Evolutionary conservation across 2,797 vertebrate genomes (phyloP).

Genomic region (Sylvilagus floridanus): DNA sequence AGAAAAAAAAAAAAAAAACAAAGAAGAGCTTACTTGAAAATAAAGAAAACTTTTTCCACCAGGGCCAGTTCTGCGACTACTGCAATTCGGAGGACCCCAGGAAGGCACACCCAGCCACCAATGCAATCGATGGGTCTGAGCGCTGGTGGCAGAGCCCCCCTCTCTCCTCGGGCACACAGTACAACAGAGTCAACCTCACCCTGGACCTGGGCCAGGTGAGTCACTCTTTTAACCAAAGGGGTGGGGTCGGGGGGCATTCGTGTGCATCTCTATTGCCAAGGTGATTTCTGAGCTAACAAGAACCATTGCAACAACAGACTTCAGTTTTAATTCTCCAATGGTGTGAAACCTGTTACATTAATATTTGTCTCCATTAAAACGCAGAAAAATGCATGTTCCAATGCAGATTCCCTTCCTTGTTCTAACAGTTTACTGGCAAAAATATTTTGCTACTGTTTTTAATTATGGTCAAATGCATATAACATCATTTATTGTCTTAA

Average conservation of each 20-base stretch:
- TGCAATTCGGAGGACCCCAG: constrained; percentile 92
- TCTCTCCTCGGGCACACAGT: constrained; percentile 91
- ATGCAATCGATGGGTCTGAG: constrained; percentile 95
- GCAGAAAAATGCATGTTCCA: not conserved
- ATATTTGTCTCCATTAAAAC: not conserved
- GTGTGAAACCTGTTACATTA: not conserved
- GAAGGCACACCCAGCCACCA: constrained; percentile 92
- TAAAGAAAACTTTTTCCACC: constrained; percentile 40
- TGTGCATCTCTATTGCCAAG: constrained; percentile 3
- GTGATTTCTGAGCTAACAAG: not conserved
- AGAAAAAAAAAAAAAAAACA: too few species aligned
- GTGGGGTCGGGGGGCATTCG: not conserved
- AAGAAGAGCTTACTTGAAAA: not conserved
- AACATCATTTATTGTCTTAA: not conserved
- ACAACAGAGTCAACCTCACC: constrained; percentile 95
- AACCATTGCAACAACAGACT: not conserved
- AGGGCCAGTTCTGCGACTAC: constrained; percentile 96
- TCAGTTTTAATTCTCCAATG: constrained; percentile 39
- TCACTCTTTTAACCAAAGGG: not conserved
- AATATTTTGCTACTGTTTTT: not conserved
- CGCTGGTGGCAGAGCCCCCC: constrained; percentile 98
- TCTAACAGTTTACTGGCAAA: not conserved
- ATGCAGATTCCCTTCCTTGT: not conserved
- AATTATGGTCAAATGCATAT: not conserved
- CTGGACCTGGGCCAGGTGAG: constrained; percentile 97